Percentiles rank a stretch among this genome's conserved stretches.
Conservation (phyloP, 2,888 invertebrate genomes). For the Calliopum simillimum region DNA sequence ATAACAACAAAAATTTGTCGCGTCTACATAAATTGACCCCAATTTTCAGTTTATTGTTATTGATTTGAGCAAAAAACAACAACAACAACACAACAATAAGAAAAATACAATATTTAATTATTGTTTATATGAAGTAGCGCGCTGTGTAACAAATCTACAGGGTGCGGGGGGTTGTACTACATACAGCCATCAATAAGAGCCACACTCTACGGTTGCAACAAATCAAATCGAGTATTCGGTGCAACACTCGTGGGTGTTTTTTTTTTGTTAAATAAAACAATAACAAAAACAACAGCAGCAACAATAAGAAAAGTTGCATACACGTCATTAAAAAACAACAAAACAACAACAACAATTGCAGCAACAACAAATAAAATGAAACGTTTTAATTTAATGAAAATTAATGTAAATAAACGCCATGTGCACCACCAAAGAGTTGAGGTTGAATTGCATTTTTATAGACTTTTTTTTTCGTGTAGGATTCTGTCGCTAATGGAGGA, state of each 20-base stretch:
- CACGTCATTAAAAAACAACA: background rate
- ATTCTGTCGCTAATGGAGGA: too few species aligned
- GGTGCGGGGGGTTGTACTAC: too few species aligned
- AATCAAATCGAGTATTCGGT: background rate
- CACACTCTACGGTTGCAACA: background rate
- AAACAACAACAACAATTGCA: background rate
- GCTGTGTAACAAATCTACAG: too few species aligned
- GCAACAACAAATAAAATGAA: background rate
- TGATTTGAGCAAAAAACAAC: conserved; percentile 11
- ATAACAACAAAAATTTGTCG: conserved; percentile 40
- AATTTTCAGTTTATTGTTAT: conserved; percentile 38
- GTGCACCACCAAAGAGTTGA: background rate
- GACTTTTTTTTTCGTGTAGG: too few species aligned
- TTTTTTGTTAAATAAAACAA: conserved; percentile 3
- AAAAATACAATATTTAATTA: background rate
- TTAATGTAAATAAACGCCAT: conserved; percentile 1
- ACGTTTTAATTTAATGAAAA: conserved; percentile 10
- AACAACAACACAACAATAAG: background rate
- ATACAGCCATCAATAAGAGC: too few species aligned
- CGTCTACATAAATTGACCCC: conserved; percentile 43
- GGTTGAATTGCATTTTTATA: too few species aligned
- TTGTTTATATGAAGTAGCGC: too few species aligned
- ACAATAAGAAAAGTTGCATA: background rate
- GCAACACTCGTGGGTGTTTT: conserved; percentile 14
- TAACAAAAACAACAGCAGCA: background rate